These are phyloP conservation scores for Patella ulyssiponensis DNA, from an alignment of 2,888 invertebrate species.

Conservation along the genomic window DNA sequence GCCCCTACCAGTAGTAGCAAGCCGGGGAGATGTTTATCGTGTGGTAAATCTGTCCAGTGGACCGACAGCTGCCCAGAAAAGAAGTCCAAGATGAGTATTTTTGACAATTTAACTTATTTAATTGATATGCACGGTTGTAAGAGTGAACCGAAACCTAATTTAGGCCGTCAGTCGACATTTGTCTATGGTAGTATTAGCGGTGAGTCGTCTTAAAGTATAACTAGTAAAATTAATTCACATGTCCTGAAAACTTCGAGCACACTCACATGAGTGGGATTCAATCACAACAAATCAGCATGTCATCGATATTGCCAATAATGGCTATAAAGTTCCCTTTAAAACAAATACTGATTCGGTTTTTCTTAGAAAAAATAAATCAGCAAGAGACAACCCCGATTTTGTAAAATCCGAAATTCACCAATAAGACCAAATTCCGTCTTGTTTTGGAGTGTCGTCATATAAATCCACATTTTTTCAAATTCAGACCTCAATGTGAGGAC, in stretches of 20 bases:
- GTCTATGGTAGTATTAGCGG: not conserved
- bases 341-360: not conserved
- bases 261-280: not conserved
- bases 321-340: not conserved
- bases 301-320: not conserved
- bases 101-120: too few species aligned
- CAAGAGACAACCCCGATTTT: not conserved
- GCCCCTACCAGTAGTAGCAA: not conserved
- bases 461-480: not conserved
- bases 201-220: too few species aligned
- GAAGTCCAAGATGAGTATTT: too few species aligned
- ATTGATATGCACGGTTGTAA: too few species aligned
- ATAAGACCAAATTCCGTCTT: not conserved
- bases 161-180: not conserved
- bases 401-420: not conserved
- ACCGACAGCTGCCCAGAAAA: not conserved
- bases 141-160: too few species aligned
- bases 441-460: not conserved
- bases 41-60: slow-evolving; percentile 16
- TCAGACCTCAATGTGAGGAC: not conserved
- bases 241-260: not conserved
- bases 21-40: slow-evolving; percentile 8
- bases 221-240: not conserved
- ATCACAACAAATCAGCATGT: not conserved
- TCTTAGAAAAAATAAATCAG: not conserved